Base-by-base conservation (phyloP, 2,888 invertebrate species). In the Drosophila lutescens region DNA sequence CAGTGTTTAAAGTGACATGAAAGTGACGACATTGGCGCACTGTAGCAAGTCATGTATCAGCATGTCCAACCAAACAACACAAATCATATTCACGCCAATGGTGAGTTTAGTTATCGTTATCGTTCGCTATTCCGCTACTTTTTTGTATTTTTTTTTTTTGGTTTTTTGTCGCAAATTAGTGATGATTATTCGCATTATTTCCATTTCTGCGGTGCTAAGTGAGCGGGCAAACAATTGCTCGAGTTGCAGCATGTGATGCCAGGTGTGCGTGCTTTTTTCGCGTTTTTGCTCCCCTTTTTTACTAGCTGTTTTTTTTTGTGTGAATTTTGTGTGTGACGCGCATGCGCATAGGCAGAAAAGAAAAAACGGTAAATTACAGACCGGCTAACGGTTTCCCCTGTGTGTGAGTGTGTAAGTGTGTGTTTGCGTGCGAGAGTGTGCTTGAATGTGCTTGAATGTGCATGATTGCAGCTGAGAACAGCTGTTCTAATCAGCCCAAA, bases 1-100 rank as follows among this genome's bases (percentile, higher is more conserved):
- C 90, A 92, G 92, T 92, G 90, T 90, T 91, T 91, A 88, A 91
- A 92, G 92, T 92, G 92, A 91, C 92, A 92, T 92, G 92, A 92
- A 90, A 92, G 92, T 92, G 91, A 91, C 91, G 90, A 91, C 89
- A 91, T 91, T 90, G 90, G 91, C 88, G 89, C 89, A 91, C 88
- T 90, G 90, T 91, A 89, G 84, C 90, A 91, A 92, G 92, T 92
- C 92, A 92, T 92, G 92, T 92, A 92, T 92, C 92, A 92, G 91
- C 92, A 92, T 92, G 92, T 90, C 91, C 91, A 91, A 91, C 90
- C 92, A 90, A 92, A 90, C 91, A 90, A 91, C 91, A 91, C 92
- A 92, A 88, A 90, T 90, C 84, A 91, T 90, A 90, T 91, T 90
- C 84, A 90, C 90, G 89, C 90, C 89, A 91, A 92, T 84, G 92